A percentile compares a stretch with the other conserved stretches of the same genome.
Conservation (phyloP, 2,113 vertebrate species). For the Hiodon alosoides region DNA sequence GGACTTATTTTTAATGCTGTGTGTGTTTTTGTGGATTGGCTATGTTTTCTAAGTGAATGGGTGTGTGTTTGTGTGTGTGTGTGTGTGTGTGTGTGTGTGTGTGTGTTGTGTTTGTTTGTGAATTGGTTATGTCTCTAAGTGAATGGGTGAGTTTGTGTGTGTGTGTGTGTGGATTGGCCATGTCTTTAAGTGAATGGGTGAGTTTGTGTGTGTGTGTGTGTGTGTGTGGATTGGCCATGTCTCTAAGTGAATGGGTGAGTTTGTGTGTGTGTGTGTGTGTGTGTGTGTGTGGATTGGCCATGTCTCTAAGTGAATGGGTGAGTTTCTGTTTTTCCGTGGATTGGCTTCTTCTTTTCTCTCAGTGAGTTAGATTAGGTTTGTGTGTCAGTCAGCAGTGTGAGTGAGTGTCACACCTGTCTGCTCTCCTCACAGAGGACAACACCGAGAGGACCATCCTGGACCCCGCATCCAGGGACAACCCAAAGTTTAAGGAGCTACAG, state of each 20-base stretch:
- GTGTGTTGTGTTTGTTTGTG: neutral
- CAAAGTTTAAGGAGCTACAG: constrained; percentile 85
- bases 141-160: neutral
- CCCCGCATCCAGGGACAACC: constrained; percentile 83
- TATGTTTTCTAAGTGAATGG: neutral
- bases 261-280: neutral
- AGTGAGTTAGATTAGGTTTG: no score
- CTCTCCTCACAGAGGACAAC: constrained; percentile 80
- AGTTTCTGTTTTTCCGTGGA: no score
- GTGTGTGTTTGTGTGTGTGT: neutral
- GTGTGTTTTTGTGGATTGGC: neutral
- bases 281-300: no score
- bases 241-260: neutral
- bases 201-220: neutral
- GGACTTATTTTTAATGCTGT: neutral
- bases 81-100: neutral
- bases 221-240: neutral
- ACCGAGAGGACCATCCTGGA: constrained; percentile 95
- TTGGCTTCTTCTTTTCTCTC: no score
- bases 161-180: neutral
- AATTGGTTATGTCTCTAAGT: neutral
- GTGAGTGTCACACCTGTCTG: constrained; percentile 33
- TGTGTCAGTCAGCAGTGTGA: neutral
- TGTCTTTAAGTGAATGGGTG: neutral
- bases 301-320: no score